Percentiles rank a stretch among this genome's conserved stretches.
These are phyloP conservation scores for Catalaphyllia jardinei DNA, from an alignment of 64 coral and sea anemone species.

Conservation along the genomic window DNA sequence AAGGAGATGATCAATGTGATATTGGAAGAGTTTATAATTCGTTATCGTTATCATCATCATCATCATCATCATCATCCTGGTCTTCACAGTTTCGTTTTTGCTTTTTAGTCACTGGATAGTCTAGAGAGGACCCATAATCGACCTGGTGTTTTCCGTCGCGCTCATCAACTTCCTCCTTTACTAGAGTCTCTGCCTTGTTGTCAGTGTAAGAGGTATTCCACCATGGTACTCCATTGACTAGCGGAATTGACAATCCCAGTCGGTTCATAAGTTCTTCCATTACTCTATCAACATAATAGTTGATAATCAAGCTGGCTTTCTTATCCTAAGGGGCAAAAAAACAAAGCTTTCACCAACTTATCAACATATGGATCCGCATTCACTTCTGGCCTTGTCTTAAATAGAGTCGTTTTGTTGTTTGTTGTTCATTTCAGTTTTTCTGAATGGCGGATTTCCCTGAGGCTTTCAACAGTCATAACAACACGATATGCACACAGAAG, in stretches of 20 bases:
- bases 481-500: neutral
- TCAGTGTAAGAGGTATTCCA: neutral
- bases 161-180: neutral
- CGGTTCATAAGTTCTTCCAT: slow-evolving; percentile 73
- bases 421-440: no score
- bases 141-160: neutral
- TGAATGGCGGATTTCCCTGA: no score
- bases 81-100: neutral
- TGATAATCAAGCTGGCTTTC: slow-evolving; percentile 90
- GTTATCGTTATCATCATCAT: neutral
- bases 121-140: neutral
- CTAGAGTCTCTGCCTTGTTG: neutral
- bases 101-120: neutral
- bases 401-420: no score
- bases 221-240: slow-evolving; percentile 46
- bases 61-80: neutral
- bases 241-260: slow-evolving; percentile 62
- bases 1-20: no score
- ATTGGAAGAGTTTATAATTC: neutral
- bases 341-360: neutral
- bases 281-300: slow-evolving; percentile 89
- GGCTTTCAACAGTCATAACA: neutral
- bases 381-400: no score
- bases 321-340: slow-evolving; percentile 74
- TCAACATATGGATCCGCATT: neutral